Conservation (phyloP, 1,140 invertebrate species). For the Camponotus pennsylvanicus region DNA sequence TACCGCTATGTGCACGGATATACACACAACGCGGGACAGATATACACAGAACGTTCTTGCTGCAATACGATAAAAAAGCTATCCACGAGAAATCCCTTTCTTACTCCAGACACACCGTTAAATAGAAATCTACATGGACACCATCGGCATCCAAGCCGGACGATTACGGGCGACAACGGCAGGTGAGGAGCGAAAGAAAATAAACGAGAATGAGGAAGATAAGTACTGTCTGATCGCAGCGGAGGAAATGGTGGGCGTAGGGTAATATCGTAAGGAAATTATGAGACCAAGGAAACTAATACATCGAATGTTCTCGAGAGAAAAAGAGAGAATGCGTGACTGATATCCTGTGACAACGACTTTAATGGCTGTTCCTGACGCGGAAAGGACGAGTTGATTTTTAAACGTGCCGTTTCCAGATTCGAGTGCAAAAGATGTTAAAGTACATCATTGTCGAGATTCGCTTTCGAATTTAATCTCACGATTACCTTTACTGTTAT, state of each 20-base stretch:
- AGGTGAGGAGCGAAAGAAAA: slow-evolving; percentile 59
- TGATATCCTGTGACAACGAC: slow-evolving; percentile 47
- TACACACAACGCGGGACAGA: slow-evolving; percentile 38
- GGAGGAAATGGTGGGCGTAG: slow-evolving; percentile 54
- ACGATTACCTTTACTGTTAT: slow-evolving; percentile 18
- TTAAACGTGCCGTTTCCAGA: slow-evolving; percentile 29
- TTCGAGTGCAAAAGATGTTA: slow-evolving; percentile 33
- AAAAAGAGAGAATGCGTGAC: slow-evolving; percentile 23
- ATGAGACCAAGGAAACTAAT: slow-evolving; percentile 32
- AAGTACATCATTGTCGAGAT: not conserved
- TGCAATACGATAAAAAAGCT: slow-evolving; percentile 53
- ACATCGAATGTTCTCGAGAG: slow-evolving; percentile 15
- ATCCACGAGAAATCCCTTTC: slow-evolving; percentile 68
- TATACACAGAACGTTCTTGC: slow-evolving; percentile 64
- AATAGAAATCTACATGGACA: slow-evolving; percentile 60
- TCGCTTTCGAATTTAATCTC: slow-evolving; percentile 6
- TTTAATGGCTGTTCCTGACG: slow-evolving; percentile 18
- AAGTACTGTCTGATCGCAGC: slow-evolving; percentile 7
- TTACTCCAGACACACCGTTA: slow-evolving; percentile 61
- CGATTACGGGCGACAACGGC: slow-evolving; percentile 43
- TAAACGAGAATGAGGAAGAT: slow-evolving; percentile 32
- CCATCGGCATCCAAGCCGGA: slow-evolving; percentile 2
- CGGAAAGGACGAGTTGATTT: slow-evolving; percentile 26
- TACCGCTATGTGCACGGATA: slow-evolving; percentile 72
- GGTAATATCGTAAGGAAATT: slow-evolving; percentile 57